These are phyloP conservation scores for Empis stercorea DNA, from an alignment of 2,888 invertebrate species.

Conservation along the genomic window DNA sequence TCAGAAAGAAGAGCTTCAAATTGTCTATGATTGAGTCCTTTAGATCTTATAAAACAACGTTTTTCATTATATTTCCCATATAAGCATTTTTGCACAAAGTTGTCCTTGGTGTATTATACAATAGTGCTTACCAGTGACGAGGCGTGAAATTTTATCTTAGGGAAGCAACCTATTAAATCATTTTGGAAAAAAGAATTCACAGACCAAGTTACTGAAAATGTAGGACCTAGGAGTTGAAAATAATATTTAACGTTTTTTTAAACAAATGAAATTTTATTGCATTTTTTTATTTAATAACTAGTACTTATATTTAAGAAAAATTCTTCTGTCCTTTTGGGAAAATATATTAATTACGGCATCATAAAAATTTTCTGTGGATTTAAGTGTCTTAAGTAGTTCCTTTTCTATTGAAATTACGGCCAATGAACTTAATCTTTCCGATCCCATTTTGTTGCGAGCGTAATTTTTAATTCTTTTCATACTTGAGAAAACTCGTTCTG, in stretches of 20 bases:
- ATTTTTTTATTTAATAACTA: no score
- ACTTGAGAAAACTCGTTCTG: neutral
- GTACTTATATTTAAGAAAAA: neutral
- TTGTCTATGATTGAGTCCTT: slow-evolving; percentile 1
- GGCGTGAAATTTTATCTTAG: no score
- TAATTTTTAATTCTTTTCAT: neutral
- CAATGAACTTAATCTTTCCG: neutral
- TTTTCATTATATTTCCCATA: slow-evolving; percentile 1
- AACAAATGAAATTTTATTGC: no score
- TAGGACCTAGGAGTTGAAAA: no score
- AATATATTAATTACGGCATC: neutral
- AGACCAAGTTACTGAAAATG: no score
- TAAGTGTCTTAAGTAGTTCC: neutral
- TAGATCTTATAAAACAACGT: slow-evolving; percentile 1
- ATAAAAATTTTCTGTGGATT: neutral
- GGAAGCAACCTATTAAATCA: no score
- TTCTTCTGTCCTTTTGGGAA: neutral
- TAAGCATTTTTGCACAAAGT: no score
- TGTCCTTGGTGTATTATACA: no score
- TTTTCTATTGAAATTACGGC: slow-evolving; percentile 1
- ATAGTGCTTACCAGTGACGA: no score
- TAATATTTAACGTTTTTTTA: no score
- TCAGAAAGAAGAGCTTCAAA: no score
- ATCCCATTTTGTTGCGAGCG: neutral
- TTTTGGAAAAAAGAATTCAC: no score